phyloP scores from a whole-genome alignment of 1,140 invertebrate species.

The Scaptomyza graminum region DNA sequence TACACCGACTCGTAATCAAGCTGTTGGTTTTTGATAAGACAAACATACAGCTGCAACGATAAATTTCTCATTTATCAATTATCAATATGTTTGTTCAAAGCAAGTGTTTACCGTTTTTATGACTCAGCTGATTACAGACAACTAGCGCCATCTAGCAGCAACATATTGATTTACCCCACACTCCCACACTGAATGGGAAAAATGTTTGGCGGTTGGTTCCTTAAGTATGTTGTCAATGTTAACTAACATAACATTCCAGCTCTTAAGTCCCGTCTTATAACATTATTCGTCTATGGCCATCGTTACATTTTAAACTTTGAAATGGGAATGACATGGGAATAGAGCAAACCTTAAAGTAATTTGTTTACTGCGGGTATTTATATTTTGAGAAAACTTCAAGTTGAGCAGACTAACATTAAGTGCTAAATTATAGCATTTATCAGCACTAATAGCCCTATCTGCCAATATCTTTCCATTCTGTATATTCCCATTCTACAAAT shows the following conservation, averaged over 20 bases:
- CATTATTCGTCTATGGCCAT: too few relatives aligned
- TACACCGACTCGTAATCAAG: slow-evolving; percentile 27
- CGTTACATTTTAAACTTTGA: too few relatives aligned
- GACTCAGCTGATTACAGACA: slow-evolving; percentile 34
- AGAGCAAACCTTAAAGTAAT: too few relatives aligned
- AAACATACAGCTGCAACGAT: slow-evolving; percentile 41
- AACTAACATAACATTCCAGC: too few relatives aligned
- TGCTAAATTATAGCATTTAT: not conserved
- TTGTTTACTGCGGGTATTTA: too few relatives aligned
- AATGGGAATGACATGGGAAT: too few relatives aligned
- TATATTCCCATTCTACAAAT: slow-evolving; percentile 1
- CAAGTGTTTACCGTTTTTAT: slow-evolving; percentile 24
- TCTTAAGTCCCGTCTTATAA: too few relatives aligned
- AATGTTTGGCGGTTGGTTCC: not conserved
- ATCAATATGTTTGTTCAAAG: slow-evolving; percentile 40
- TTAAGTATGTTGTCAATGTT: too few relatives aligned
- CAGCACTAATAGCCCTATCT: not conserved
- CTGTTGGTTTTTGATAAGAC: slow-evolving; percentile 23
- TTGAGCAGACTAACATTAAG: not conserved
- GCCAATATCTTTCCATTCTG: not conserved
- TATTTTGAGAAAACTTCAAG: not conserved
- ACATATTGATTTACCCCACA: slow-evolving; percentile 42
- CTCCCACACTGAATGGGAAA: not conserved
- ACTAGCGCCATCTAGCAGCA: slow-evolving; percentile 1
- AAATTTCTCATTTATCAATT: slow-evolving; percentile 30